Evolutionary conservation across 2,888 invertebrate genomes (phyloP), one percentile per base, ranked within the genome.

Genomic region (Cephonodes hylas): DNA sequence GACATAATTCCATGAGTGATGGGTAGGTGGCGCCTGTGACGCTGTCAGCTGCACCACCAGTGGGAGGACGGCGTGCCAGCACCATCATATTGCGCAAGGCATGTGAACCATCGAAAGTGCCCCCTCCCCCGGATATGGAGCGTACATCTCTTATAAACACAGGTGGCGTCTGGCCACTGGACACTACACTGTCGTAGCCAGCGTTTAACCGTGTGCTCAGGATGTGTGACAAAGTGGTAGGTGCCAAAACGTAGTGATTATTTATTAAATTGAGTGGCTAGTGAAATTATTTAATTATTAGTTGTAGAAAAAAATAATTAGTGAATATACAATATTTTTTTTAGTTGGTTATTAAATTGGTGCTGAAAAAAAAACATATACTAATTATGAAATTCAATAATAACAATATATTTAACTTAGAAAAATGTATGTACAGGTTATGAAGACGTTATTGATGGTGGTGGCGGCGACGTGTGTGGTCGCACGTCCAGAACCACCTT

Each of bases 401-500:
- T 18, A 3, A 44, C 23, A 20, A 7, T 46, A 23, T 53, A 23
- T 48, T 60, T 38, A 18, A 38, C n/a, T 48, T 22, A 23, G 15
- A 48, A 23, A 69, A 83, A 82, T 84, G 73, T 86, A 78, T 85
- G 84, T 82, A 77, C 91, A 92, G 93, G 86, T 91, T 77, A 81
- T 91, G 78, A 88, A 86, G 77, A 84, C 88, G 59, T 74, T 90
- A 84, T 84, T 86, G 79, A 80, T 85, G 79, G 87, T 83, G 79
- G 90, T 80, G 83, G 85, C 81, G 77, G 84, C 81, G 75, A 93
- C 75, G 62, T 89, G 82, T 83, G 93, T 77, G 64, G 81, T 76
- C 60, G 94, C 91, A 67, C 91, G 93, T 65, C 94, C 94, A 34
- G 94, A 94, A 80, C 93, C 94, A 2, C 94, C 94, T 18, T 81